These are phyloP conservation scores for Calidris pygmaea DNA, from an alignment of 2,113 vertebrate species.

Conservation along the genomic window DNA sequence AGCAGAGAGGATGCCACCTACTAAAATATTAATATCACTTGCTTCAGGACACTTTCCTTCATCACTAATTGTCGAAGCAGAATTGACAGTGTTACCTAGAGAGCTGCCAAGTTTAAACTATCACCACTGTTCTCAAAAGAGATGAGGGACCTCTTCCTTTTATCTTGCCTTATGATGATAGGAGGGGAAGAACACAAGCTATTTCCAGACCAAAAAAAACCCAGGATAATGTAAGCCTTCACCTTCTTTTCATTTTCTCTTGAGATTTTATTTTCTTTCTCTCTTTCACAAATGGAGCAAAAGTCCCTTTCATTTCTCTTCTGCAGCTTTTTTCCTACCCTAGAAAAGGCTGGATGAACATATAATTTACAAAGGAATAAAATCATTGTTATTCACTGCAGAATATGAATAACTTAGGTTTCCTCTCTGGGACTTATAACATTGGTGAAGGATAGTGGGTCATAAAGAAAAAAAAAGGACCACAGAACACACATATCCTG, in stretches of 20 bases:
- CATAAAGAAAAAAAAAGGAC: neutral
- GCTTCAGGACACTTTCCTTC: conserved; percentile 33
- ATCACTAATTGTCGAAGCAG: conserved; percentile 26
- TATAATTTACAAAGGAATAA: neutral
- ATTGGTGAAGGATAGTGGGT: neutral
- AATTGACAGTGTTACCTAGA: conserved; percentile 12
- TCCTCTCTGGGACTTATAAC: neutral
- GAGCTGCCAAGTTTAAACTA: conserved; percentile 10
- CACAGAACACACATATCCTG: neutral
- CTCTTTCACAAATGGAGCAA: neutral
- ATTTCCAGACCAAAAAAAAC: neutral
- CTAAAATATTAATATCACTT: conserved; percentile 30
- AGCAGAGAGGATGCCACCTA: neutral
- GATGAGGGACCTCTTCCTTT: neutral
- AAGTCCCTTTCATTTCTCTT: neutral
- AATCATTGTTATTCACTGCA: neutral
- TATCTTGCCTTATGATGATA: neutral
- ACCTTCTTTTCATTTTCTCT: neutral
- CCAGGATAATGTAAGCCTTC: neutral
- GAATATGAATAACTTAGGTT: neutral
- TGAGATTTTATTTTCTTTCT: neutral
- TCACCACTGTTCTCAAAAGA: neutral
- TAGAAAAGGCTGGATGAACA: neutral
- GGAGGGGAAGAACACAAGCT: neutral
- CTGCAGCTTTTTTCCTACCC: neutral